These are phyloP conservation scores for Anneissia japonica DNA, from an alignment of 35 echinoderm and acorn worm species.

Conservation along the genomic window DNA sequence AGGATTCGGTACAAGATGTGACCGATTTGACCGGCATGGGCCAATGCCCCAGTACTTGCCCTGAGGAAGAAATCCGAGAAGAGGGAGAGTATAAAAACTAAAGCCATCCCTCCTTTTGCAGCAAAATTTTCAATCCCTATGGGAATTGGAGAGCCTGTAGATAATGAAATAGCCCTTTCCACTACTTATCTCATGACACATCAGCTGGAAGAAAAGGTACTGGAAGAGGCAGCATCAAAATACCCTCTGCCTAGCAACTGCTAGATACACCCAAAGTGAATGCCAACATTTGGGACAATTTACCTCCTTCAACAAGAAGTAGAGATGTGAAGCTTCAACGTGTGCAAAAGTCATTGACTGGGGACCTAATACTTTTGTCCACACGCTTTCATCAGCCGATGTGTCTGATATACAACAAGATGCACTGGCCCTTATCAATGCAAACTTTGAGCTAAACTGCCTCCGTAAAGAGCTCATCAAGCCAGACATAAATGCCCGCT, in stretches of 20 bases:
- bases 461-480: slow-evolving; percentile 36
- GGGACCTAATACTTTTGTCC: too few species aligned
- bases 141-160: background rate
- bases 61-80: too few species aligned
- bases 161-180: background rate
- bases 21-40: too few species aligned
- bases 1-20: too few species aligned
- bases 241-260: background rate
- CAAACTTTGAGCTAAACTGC: slow-evolving; percentile 6
- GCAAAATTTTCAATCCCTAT: background rate
- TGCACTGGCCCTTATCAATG: too few species aligned
- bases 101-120: background rate
- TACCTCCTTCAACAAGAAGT: too few species aligned
- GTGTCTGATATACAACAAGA: too few species aligned
- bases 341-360: background rate
- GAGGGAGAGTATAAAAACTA: too few species aligned
- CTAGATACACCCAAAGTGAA: background rate
- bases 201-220: background rate
- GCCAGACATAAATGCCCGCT: slow-evolving; percentile 4
- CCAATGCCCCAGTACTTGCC: too few species aligned
- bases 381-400: too few species aligned
- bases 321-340: too few species aligned
- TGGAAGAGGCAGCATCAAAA: background rate
- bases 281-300: too few species aligned
- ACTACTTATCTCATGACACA: background rate